Conservation (phyloP, 1,140 invertebrate genomes). For the Papilio polyxenes region DNA sequence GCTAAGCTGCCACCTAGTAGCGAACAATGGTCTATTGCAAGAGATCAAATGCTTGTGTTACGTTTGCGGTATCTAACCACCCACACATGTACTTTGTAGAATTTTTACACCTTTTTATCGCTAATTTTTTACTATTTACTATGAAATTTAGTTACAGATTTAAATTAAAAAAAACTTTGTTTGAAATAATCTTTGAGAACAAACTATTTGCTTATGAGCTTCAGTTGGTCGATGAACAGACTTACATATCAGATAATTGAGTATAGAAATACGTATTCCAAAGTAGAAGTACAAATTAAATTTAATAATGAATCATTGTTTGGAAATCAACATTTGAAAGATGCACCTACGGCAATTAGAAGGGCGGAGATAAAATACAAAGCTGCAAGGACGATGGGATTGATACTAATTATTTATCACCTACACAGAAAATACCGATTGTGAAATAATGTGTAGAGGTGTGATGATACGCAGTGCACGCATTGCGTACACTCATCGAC, state of each 20-base stretch:
- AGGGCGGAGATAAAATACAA: constrained; percentile 47
- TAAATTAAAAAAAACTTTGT: neutral
- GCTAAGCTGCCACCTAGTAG: constrained; percentile 17
- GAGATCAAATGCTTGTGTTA: constrained; percentile 1
- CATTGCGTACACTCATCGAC: neutral
- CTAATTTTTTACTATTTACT: no score
- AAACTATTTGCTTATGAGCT: neutral
- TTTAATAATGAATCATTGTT: constrained; percentile 41
- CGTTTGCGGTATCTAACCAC: neutral
- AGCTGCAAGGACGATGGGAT: constrained; percentile 52
- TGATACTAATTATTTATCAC: constrained; percentile 63
- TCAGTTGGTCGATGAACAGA: neutral
- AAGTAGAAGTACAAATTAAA: constrained; percentile 35
- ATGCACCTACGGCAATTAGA: constrained; percentile 49
- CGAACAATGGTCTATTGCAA: constrained; percentile 15
- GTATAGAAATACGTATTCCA: neutral
- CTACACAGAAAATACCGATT: constrained; percentile 57
- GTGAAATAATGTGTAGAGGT: constrained; percentile 43
- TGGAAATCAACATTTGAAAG: constrained; percentile 25
- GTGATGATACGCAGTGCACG: constrained; percentile 35
- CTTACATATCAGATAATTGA: neutral
- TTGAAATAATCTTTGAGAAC: neutral
- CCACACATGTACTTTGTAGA: constrained; percentile 4
- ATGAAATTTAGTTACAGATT: neutral
- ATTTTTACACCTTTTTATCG: neutral